These are phyloP conservation scores for Molothrus aeneus DNA, from an alignment of 2,797 vertebrate species.

Conservation along the genomic window DNA sequence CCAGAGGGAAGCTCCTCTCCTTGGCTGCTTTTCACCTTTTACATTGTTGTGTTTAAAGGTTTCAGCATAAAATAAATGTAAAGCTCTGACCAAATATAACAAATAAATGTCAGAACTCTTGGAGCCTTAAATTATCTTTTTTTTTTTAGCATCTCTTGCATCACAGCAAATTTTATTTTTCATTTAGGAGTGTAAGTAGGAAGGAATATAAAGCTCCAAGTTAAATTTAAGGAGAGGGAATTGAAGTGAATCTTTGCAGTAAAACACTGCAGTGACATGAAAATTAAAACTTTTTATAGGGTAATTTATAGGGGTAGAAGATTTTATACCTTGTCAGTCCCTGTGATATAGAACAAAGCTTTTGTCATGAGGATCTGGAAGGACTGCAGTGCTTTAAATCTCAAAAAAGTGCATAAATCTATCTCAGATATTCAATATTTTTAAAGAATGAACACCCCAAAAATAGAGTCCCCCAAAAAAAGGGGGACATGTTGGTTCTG, in stretches of 20 bases:
- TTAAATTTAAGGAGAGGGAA: conserved; percentile 50
- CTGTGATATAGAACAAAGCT: neutral
- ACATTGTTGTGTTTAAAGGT: neutral
- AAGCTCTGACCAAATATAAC: conserved; percentile 5
- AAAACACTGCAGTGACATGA: neutral
- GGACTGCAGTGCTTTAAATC: neutral
- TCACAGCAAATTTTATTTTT: conserved; percentile 44
- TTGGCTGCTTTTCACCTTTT: neutral
- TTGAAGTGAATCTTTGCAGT: conserved; percentile 14
- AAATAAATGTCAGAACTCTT: conserved; percentile 37
- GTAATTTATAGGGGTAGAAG: conserved; percentile 6
- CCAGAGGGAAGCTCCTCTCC: neutral
- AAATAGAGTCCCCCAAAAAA: accelerated
- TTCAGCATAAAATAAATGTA: neutral
- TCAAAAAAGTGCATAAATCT: neutral
- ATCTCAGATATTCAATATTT: neutral
- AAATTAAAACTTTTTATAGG: conserved; percentile 53
- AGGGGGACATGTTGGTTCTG: accelerated
- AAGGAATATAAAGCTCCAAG: conserved; percentile 25
- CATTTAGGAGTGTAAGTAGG: conserved; percentile 6
- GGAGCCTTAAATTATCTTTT: conserved; percentile 37
- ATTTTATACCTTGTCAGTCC: neutral
- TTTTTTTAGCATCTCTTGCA: conserved; percentile 9
- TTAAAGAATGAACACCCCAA: neutral
- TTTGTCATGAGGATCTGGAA: neutral